Base-by-base conservation (phyloP, 2,797 vertebrate species). In the Parauchenoglanis ngamensis region DNA sequence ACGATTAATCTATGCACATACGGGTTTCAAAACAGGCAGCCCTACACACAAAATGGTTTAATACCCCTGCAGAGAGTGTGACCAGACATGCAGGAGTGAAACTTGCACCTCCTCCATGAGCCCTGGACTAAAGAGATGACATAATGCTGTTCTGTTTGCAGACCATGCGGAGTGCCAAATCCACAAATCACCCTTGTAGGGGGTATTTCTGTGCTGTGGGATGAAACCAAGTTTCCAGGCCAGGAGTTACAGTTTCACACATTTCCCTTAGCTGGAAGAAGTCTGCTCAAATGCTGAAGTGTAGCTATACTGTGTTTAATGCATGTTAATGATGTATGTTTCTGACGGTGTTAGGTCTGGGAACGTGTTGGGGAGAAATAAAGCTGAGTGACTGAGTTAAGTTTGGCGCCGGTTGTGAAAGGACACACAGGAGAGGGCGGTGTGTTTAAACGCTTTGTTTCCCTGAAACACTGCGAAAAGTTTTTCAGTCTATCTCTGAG, bases 81-180 rank as follows among this genome's bases (percentile, higher is more conserved):
- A 46, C 79, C n/a, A 83, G 80, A 83, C 80, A 67, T 31, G 63
- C 80, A 83, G 80, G 59, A 65, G 80, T 67, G 80, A 65, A 67
- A 67, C 61, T 28, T 82, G 80, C 44, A 82, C 61, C 61, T 49
- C 25, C 44, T 82, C 61, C 80, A 82, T 28, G 44, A 82, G 61
- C 44, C 67, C 59, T 49, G 63, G n/a, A 67, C 63, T 67, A 83
- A 83, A 83, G 61, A 21, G 80, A 83, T 83, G 80, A 83, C 80
- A 83, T 83, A 67, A 83, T 83, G 80, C 61, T 21, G 80, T 82
- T 82, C 25, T 82, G 80, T 82, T 82, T 52, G 59, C 59, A 82
- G 61, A 49, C 80, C 80, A 82, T 12, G 44, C 46, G 19, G 35
- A 25, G 57, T 28, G 79, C 79, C 79, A 81, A 65, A 52, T 65